A percentile compares a stretch with the other conserved stretches of the same genome.
Evolutionary conservation across 2,888 invertebrate species (phyloP).

Genomic region (Melanostoma mellinum): DNA sequence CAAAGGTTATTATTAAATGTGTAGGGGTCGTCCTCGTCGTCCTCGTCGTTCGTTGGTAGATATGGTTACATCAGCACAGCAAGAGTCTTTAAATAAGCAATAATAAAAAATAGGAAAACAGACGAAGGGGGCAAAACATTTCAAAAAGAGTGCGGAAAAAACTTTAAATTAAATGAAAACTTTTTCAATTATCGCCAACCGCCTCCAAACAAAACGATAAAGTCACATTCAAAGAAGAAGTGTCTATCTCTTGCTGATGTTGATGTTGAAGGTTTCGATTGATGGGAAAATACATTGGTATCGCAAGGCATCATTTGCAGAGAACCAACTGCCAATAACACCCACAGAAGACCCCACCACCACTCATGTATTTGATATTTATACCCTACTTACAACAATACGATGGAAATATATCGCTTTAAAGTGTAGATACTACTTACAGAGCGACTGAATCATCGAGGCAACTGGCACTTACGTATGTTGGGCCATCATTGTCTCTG

Average conservation of each 20-base stretch:
- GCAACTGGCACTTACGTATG: conserved; percentile 75
- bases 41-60: too few species aligned
- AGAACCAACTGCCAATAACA: conserved; percentile 9
- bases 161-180: conserved; percentile 79
- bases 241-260: conserved; percentile 18
- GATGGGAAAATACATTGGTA: conserved; percentile 20
- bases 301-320: conserved; percentile 51
- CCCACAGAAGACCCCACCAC: not conserved
- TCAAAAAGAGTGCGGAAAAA: conserved; percentile 29
- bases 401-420: conserved; percentile 39
- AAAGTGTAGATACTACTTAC: conserved; percentile 70
- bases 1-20: conserved; percentile 46
- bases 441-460: conserved; percentile 81
- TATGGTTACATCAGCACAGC: not conserved
- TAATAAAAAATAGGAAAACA: not conserved
- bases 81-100: conserved; percentile 10
- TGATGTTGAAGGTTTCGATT: conserved; percentile 55
- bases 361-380: conserved; percentile 14
- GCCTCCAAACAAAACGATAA: conserved; percentile 8
- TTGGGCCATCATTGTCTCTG: conserved; percentile 74
- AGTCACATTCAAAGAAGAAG: conserved; percentile 6
- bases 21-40: conserved; percentile 14
- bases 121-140: not conserved
- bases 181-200: conserved; percentile 78
- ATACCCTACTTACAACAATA: conserved; percentile 40